Evolutionary conservation across 1,140 invertebrate species (phyloP).

Genomic region (Drosophila hydei): DNA sequence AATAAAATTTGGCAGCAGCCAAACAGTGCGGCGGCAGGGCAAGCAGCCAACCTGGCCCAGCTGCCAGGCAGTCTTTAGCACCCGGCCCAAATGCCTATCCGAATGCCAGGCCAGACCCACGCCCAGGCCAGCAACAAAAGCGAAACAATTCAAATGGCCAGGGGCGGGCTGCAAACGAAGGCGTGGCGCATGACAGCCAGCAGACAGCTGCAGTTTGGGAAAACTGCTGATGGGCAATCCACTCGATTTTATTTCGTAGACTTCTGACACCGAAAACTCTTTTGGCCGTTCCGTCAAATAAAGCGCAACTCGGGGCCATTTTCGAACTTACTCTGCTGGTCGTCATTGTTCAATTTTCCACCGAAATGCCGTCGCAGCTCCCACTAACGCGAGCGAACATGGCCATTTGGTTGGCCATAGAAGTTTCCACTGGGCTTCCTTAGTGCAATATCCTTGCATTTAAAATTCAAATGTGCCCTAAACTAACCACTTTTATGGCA

Average conservation of each 20-base stretch:
- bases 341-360: slow-evolving; percentile 56
- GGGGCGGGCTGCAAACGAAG: not conserved
- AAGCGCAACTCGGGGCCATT: slow-evolving; percentile 58
- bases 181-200: slow-evolving; percentile 49
- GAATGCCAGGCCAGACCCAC: not conserved
- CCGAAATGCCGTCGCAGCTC: slow-evolving; percentile 9
- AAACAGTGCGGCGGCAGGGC: slow-evolving; percentile 20
- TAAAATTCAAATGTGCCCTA: slow-evolving; percentile 54
- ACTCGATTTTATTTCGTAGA: slow-evolving; percentile 65
- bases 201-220: slow-evolving; percentile 69
- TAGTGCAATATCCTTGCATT: slow-evolving; percentile 66
- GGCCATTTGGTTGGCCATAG: slow-evolving; percentile 5
- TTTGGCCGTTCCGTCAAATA: not conserved
- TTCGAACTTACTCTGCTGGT: slow-evolving; percentile 60
- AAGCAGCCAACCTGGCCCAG: slow-evolving; percentile 50
- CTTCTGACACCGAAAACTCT: slow-evolving; percentile 23
- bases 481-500: slow-evolving; percentile 55
- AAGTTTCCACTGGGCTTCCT: slow-evolving; percentile 17
- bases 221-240: slow-evolving; percentile 74
- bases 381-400: too few relatives aligned
- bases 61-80: slow-evolving; percentile 28
- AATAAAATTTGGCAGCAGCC: slow-evolving; percentile 76
- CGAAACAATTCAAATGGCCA: not conserved
- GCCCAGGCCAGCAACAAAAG: slow-evolving; percentile 11
- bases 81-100: slow-evolving; percentile 10